phyloP scores from a whole-genome alignment of 2,113 vertebrate genomes.

The Brachyhypopomus occidentalis region DNA sequence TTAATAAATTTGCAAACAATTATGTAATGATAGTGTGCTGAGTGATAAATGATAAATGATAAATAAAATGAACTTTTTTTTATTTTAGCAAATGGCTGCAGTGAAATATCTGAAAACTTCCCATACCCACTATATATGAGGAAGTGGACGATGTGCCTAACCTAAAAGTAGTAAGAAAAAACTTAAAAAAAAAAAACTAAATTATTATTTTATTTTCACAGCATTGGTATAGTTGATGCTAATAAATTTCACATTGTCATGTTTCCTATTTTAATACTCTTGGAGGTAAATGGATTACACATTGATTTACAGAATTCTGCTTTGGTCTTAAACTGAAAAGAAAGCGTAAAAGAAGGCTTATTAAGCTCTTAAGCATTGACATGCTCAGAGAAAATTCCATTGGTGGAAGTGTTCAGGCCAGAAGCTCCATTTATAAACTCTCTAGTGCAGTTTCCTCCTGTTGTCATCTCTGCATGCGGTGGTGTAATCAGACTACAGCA shows the following conservation, averaged over 20 bases:
- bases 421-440: constrained; percentile 30
- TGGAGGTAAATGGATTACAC: neutral
- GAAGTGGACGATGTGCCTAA: too few species aligned
- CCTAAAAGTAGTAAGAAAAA: too few species aligned
- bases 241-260: neutral
- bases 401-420: neutral
- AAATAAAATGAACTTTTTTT: too few species aligned
- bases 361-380: constrained; percentile 9
- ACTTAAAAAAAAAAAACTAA: too few species aligned
- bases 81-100: too few species aligned
- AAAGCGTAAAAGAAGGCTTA: neutral
- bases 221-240: neutral
- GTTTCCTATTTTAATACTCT: neutral
- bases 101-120: too few species aligned
- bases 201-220: too few species aligned
- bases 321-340: neutral
- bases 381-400: constrained; percentile 23
- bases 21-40: too few species aligned
- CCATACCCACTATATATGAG: too few species aligned
- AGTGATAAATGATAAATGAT: too few species aligned
- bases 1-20: too few species aligned
- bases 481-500: constrained; percentile 63
- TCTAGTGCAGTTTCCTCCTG: constrained; percentile 50
- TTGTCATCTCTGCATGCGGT: constrained; percentile 53
- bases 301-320: neutral